A percentile compares a stretch with the other conserved stretches of the same genome.
Evolutionary conservation across 53 echinoderm and acorn worm species (phyloP).

Genomic region (Echinarachnius parma): DNA sequence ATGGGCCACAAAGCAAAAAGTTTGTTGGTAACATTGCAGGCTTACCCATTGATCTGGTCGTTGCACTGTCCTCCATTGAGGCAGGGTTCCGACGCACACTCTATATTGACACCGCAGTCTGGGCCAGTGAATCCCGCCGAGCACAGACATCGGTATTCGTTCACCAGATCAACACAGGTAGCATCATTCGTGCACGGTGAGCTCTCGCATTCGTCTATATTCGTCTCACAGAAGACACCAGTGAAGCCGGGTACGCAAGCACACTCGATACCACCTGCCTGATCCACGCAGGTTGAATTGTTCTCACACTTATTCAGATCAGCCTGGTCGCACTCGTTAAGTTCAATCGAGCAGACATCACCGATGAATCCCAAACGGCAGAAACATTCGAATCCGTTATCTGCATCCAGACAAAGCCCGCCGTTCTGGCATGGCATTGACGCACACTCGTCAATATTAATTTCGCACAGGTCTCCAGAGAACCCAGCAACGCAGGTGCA

Average conservation of each 20-base stretch:
- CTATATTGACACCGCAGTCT: conserved; percentile 5
- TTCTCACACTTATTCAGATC: neutral
- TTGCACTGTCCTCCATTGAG: neutral
- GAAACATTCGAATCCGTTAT: neutral
- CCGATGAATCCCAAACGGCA: neutral
- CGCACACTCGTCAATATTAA: conserved; percentile 15
- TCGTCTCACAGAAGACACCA: conserved; percentile 2
- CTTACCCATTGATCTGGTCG: conserved; percentile 20
- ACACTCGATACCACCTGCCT: neutral
- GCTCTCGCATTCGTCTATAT: conserved; percentile 11
- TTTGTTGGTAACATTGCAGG: too few relatives aligned
- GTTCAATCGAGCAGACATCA: neutral
- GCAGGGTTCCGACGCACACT: conserved; percentile 34
- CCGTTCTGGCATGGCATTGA: conserved; percentile 7
- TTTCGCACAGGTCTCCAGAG: neutral
- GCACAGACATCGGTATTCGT: neutral
- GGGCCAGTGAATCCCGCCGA: conserved; percentile 10
- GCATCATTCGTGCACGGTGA: conserved; percentile 19
- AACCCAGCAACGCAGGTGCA: conserved; percentile 20
- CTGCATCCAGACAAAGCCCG: neutral
- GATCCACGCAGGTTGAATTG: conserved; percentile 15
- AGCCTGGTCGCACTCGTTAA: neutral
- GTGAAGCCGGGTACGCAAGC: neutral
- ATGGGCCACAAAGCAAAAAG: too few relatives aligned
- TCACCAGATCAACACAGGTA: conserved; percentile 9